Evolutionary conservation across 2,888 invertebrate species (phyloP).

Genomic region (Branchellion lobata): DNA sequence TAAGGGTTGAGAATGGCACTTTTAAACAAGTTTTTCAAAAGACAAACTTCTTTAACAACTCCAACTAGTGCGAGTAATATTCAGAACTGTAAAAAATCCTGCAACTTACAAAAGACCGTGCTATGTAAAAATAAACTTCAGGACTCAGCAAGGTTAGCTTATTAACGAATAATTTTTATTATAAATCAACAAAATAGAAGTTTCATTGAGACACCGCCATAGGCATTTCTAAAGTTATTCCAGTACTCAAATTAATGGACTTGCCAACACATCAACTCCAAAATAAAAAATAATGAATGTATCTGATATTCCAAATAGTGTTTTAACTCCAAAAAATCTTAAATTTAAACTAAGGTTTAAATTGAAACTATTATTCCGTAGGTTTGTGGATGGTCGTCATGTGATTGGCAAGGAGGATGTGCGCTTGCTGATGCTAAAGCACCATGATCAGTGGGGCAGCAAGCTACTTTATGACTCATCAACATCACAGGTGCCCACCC

Average conservation of each 20-base stretch:
- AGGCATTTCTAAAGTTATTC: too few species aligned
- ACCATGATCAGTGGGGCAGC: constrained; percentile 39
- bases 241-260: too few species aligned
- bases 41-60: neutral
- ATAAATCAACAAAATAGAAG: too few species aligned
- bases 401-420: constrained; percentile 13
- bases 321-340: neutral
- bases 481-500: too few species aligned
- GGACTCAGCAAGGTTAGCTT: too few species aligned
- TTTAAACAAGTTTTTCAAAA: constrained; percentile 19
- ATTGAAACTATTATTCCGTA: too few species aligned
- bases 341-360: too few species aligned
- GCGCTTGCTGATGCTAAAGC: constrained; percentile 23
- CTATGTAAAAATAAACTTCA: too few species aligned
- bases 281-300: neutral
- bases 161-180: too few species aligned
- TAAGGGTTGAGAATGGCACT: neutral
- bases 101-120: neutral
- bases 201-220: too few species aligned
- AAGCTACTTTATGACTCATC: constrained; percentile 30
- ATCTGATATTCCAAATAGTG: neutral
- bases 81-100: neutral
- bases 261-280: neutral
- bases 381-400: constrained; percentile 24
- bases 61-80: neutral